Conservation (phyloP, 2,113 vertebrate genomes). For the Ranitomeya imitator region DNA sequence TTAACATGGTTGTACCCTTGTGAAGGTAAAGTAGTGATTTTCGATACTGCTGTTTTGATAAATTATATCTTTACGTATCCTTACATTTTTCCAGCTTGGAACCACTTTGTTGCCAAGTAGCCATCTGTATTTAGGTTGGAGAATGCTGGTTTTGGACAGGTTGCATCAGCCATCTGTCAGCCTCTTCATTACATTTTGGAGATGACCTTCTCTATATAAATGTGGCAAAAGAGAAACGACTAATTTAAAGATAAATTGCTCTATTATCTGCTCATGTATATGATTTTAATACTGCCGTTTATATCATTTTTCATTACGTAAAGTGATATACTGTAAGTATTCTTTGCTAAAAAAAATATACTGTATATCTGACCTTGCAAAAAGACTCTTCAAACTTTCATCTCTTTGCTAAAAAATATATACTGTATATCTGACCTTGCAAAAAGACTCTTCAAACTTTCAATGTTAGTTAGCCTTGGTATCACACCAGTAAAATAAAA, state of each 20-base stretch:
- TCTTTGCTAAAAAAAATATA: too few relatives aligned
- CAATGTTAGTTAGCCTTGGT: not conserved
- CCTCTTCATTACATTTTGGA: constrained; percentile 22
- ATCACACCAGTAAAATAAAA: not conserved
- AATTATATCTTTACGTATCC: constrained; percentile 14
- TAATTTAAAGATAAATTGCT: not conserved
- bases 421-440: not conserved
- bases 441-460: not conserved
- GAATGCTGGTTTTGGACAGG: constrained; percentile 24
- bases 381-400: too few relatives aligned
- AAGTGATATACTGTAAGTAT: too few relatives aligned
- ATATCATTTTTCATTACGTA: not conserved
- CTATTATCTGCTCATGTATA: not conserved
- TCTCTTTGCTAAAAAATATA: too few relatives aligned
- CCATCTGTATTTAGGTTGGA: constrained; percentile 44
- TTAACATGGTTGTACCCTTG: not conserved
- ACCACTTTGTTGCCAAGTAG: constrained; percentile 40
- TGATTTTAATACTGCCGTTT: not conserved
- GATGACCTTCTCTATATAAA: constrained; percentile 37
- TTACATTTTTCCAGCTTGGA: constrained; percentile 40
- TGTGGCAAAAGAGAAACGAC: not conserved
- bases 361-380: too few relatives aligned
- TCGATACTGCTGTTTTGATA: not conserved
- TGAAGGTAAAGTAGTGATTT: not conserved
- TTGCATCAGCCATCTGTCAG: constrained; percentile 48